Conservation (phyloP, 2,113 vertebrate species). For the Burhinus bistriatus region DNA sequence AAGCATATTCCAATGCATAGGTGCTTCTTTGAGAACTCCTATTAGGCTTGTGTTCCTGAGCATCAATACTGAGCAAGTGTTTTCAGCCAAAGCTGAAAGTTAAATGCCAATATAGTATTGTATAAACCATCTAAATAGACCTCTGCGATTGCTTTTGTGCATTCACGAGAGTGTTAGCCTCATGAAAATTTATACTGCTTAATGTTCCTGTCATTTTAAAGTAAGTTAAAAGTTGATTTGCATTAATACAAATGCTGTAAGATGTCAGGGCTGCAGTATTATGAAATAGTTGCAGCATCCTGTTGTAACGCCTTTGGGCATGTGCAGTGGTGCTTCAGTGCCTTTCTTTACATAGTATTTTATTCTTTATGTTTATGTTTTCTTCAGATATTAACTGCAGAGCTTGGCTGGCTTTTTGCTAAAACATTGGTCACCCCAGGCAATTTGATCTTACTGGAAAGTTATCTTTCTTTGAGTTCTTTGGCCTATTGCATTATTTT, state of each 20-base stretch:
- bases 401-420: background rate
- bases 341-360: background rate
- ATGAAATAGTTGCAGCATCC: background rate
- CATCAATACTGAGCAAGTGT: background rate
- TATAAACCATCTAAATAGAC: background rate
- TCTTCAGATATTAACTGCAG: conserved; percentile 15
- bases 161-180: background rate
- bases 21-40: background rate
- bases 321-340: background rate
- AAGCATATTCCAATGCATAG: background rate
- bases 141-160: background rate
- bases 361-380: background rate
- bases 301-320: background rate
- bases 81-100: background rate
- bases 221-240: conserved; percentile 56
- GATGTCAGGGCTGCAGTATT: background rate
- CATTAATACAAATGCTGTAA: background rate
- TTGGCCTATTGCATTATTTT: conserved; percentile 12
- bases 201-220: conserved; percentile 10
- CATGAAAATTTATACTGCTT: conserved; percentile 37
- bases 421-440: conserved; percentile 30
- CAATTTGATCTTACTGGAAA: conserved; percentile 6
- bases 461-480: background rate
- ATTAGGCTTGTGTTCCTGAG: background rate
- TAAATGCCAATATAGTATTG: background rate